These are phyloP conservation scores for Procambarus virginalis DNA, from an alignment of 1,140 invertebrate genomes.

Conservation along the genomic window DNA sequence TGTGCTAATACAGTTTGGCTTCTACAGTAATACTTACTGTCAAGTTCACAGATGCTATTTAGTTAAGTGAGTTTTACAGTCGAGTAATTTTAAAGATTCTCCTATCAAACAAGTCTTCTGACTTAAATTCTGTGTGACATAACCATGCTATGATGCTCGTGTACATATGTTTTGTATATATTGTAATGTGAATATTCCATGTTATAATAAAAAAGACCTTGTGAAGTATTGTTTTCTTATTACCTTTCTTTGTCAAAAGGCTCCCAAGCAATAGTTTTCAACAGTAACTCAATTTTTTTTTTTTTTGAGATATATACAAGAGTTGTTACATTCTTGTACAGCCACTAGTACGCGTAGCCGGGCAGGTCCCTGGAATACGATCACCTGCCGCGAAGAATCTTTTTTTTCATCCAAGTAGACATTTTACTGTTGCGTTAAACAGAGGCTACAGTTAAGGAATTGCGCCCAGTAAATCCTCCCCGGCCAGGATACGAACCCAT, in stretches of 20 bases:
- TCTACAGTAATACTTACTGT: constrained; percentile 11
- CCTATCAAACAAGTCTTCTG: constrained; percentile 19
- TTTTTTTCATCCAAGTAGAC: too few relatives aligned
- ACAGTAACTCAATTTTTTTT: too few relatives aligned
- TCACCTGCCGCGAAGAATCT: too few relatives aligned
- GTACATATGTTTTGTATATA: constrained; percentile 62
- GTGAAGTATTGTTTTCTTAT: constrained; percentile 10
- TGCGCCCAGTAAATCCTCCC: too few relatives aligned
- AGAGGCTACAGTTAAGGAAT: too few relatives aligned
- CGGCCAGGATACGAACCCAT: too few relatives aligned
- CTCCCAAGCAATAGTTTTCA: too few relatives aligned
- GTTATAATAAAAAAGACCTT: constrained; percentile 61
- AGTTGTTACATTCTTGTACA: too few relatives aligned
- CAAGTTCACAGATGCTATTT: background rate
- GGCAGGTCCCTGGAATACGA: too few relatives aligned
- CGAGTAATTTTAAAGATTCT: background rate
- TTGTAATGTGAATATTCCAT: constrained; percentile 65
- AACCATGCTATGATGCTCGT: constrained; percentile 60
- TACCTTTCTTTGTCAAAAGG: background rate
- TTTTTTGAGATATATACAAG: too few relatives aligned
- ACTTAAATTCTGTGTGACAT: constrained; percentile 25
- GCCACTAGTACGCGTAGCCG: too few relatives aligned
- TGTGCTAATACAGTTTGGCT: background rate
- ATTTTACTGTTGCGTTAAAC: too few relatives aligned
- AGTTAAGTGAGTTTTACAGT: background rate